These are phyloP conservation scores for Dicyrtomina minuta DNA, from an alignment of 2,888 invertebrate species.

Conservation along the genomic window DNA sequence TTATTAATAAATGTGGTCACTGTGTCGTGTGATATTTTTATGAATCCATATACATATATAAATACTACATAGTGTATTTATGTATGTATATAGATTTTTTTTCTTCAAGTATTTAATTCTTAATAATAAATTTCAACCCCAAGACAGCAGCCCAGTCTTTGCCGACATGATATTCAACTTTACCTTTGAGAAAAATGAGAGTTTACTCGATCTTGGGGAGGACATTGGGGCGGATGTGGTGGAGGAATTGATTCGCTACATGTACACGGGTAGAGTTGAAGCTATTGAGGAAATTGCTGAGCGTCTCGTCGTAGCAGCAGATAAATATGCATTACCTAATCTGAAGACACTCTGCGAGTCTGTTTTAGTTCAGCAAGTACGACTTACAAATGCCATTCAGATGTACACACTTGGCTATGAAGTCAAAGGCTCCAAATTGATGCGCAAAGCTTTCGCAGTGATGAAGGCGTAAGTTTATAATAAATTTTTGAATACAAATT, in stretches of 20 bases:
- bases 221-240: conserved; percentile 41
- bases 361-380: conserved; percentile 35
- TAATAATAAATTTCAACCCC: no score
- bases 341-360: conserved; percentile 45
- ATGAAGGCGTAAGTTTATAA: conserved; percentile 51
- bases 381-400: conserved; percentile 43
- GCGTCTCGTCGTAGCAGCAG: conserved; percentile 36
- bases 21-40: no score
- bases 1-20: no score
- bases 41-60: no score
- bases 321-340: conserved; percentile 41
- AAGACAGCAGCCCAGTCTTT: conserved; percentile 48
- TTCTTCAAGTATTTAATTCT: no score
- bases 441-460: conserved; percentile 41
- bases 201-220: conserved; percentile 42
- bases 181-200: conserved; percentile 44
- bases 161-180: conserved; percentile 45
- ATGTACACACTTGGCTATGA: conserved; percentile 45
- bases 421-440: conserved; percentile 37
- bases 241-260: conserved; percentile 44
- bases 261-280: conserved; percentile 48
- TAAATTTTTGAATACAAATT: no score
- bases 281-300: conserved; percentile 44
- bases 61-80: no score
- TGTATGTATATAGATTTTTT: no score